phyloP scores from a whole-genome alignment of 2,113 vertebrate species.

The Oncorhynchus gorbuscha region DNA sequence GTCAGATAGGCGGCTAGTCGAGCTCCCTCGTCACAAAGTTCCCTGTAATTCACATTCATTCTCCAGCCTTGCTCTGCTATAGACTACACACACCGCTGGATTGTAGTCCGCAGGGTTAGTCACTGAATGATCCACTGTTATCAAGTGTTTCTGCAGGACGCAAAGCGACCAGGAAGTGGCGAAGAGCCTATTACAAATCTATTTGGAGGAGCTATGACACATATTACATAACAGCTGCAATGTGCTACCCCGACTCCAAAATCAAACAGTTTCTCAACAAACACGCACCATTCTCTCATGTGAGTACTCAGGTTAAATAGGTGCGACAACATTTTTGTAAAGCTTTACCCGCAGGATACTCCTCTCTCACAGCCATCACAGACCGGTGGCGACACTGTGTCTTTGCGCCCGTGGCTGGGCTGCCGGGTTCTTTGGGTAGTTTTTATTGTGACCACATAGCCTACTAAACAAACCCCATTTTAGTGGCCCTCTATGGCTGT shows the following conservation, averaged over 20 bases:
- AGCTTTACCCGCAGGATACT: not conserved
- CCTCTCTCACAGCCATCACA: too few relatives aligned
- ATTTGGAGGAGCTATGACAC: too few relatives aligned
- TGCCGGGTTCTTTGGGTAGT: not conserved
- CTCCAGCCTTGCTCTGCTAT: not conserved
- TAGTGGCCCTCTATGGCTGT: not conserved
- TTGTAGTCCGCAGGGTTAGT: too few relatives aligned
- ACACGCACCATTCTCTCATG: too few relatives aligned
- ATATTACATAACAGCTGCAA: too few relatives aligned
- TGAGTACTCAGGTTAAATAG: too few relatives aligned
- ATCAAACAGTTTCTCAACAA: too few relatives aligned
- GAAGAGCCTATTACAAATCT: too few relatives aligned
- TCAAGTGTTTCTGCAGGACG: too few relatives aligned
- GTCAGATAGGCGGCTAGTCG: slow-evolving; percentile 83
- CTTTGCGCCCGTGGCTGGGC: not conserved
- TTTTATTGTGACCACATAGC: slow-evolving; percentile 1
- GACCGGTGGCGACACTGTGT: slow-evolving; percentile 6
- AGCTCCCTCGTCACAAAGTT: slow-evolving; percentile 76
- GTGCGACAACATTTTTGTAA: not conserved
- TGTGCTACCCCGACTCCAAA: too few relatives aligned
- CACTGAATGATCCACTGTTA: too few relatives aligned
- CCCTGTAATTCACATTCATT: slow-evolving; percentile 72
- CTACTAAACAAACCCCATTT: not conserved
- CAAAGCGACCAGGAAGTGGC: too few relatives aligned
- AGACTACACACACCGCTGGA: slow-evolving; percentile 2